phyloP scores from a whole-genome alignment of 2,888 invertebrate species.

The Erynnis tages region DNA sequence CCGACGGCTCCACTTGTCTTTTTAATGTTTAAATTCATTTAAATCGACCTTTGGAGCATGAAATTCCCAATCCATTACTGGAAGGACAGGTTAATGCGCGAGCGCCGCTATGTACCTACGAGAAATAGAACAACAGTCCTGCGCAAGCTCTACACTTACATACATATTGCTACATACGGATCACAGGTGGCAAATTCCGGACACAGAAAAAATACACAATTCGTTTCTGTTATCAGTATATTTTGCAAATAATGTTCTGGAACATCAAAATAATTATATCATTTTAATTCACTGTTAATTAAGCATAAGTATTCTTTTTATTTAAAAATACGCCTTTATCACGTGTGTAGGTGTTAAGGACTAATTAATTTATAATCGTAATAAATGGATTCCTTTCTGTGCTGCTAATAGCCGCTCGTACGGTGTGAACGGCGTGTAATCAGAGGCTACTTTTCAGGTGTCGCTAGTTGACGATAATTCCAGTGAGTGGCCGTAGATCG shows the following conservation, averaged over 20 bases:
- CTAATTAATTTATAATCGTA: slow-evolving; percentile 75
- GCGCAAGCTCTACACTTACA: no score
- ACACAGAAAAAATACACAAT: slow-evolving; percentile 53
- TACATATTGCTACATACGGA: slow-evolving; percentile 51
- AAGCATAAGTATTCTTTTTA: slow-evolving; percentile 43
- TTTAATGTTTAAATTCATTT: slow-evolving; percentile 76
- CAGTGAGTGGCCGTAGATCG: slow-evolving; percentile 33
- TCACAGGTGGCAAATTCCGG: slow-evolving; percentile 59
- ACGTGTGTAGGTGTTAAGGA: slow-evolving; percentile 64
- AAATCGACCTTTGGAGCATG: slow-evolving; percentile 67
- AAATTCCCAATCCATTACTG: slow-evolving; percentile 73
- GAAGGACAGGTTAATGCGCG: slow-evolving; percentile 65
- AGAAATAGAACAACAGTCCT: slow-evolving; percentile 52
- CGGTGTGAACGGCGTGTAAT: slow-evolving; percentile 64
- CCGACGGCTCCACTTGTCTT: slow-evolving; percentile 54
- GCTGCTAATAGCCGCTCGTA: slow-evolving; percentile 56
- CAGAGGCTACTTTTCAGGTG: slow-evolving; percentile 70
- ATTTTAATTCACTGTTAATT: slow-evolving; percentile 70
- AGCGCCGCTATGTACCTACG: slow-evolving; percentile 33
- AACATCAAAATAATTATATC: slow-evolving; percentile 58
- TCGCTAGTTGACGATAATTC: slow-evolving; percentile 62
- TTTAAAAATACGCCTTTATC: slow-evolving; percentile 57
- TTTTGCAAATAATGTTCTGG: slow-evolving; percentile 56
- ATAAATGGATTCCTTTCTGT: slow-evolving; percentile 56
- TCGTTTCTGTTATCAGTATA: slow-evolving; percentile 30